Evolutionary conservation across 2,888 invertebrate species (phyloP), one percentile per base, ranked within the genome.

Genomic region (Drosophila algonquin): DNA sequence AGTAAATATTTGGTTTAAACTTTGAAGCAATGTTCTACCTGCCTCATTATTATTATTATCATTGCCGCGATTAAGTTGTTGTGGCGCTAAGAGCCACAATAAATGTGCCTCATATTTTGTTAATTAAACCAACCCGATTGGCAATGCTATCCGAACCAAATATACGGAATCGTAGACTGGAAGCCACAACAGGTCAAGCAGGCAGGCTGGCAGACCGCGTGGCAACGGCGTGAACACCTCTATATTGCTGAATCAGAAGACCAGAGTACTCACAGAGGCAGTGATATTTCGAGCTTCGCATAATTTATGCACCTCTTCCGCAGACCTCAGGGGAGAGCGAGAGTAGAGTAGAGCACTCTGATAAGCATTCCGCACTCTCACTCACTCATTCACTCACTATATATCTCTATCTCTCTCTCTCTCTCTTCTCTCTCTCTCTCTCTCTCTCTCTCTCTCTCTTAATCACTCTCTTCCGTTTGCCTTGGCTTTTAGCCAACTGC

Each of bases 231-330:
- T 63, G 63, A 50, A 46, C 40, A 6, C n/a, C 40, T n/a, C 14
- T 6, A 14, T 1, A 40, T 14, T 9, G 27, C 16, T 47, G 35
- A 21, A 64, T 47, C 30, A 21, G 32, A 55, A 68, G 44, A 50
- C 18, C 67, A 35, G 50, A 35, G 56, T 57, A 54, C 40, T n/a
- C n/a, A n/a, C 40, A 55, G 61, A 77, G 70, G 64, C 60, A 78
- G 50, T 16, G 58, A 74, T 70, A 82, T 62, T 63, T 24, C 57
- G 48, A 53, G 51, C 45, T 45, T 48, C 40, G 35, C 65, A 69
- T 77, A 68, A 83, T 80, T 83, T 80, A 79, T 83, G 78, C 51
- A 64, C 47, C 47, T 74, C 67, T 82, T 82, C 67, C 79, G 78
- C 51, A 52, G 45, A 16, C 6, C 9, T 21, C 10, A 14, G 32